These are phyloP conservation scores for Petromus typicus DNA, from an alignment of 2,113 vertebrate genomes.

Conservation along the genomic window DNA sequence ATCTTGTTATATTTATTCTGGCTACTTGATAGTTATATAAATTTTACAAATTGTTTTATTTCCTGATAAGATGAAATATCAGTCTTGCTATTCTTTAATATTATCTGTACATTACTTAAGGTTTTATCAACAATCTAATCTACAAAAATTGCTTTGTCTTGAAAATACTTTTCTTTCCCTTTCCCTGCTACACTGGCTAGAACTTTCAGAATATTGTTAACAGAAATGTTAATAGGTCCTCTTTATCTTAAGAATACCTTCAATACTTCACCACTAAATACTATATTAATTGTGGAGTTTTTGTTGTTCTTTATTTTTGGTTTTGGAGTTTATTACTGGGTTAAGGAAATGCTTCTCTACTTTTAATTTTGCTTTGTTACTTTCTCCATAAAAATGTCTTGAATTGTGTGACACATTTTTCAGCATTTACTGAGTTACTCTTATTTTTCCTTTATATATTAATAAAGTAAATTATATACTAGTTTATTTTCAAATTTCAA, in stretches of 20 bases:
- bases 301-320: neutral
- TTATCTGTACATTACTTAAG: neutral
- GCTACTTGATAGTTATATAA: neutral
- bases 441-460: neutral
- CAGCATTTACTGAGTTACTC: neutral
- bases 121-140: neutral
- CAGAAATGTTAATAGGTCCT: neutral
- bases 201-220: neutral
- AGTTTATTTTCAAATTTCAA: neutral
- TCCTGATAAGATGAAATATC: neutral
- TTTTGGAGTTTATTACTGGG: neutral
- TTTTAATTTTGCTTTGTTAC: neutral
- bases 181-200: neutral
- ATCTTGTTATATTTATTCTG: constrained; percentile 41
- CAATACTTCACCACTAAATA: neutral
- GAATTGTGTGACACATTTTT: neutral
- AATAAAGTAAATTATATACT: neutral
- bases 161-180: neutral
- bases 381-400: neutral
- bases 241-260: neutral
- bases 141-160: neutral
- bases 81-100: constrained; percentile 4
- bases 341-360: constrained; percentile 21
- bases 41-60: constrained; percentile 33
- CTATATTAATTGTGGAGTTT: neutral